A percentile compares a stretch with the other conserved stretches of the same genome.
Evolutionary conservation across 1,140 invertebrate genomes (phyloP).

Genomic region (Drosophila quadrilineata): DNA sequence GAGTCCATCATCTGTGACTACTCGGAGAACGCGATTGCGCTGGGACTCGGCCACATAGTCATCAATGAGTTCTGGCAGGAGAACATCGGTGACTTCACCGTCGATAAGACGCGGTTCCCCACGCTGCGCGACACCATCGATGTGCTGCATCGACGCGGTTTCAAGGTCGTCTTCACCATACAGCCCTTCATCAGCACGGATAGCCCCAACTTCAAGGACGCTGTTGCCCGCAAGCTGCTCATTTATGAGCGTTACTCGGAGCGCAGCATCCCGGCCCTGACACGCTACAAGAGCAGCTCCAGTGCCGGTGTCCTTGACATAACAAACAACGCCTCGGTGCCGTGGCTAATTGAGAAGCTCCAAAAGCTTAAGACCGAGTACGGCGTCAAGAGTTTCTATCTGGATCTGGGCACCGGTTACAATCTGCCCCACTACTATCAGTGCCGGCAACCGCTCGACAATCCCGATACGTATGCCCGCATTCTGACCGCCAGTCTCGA

Average conservation of each 20-base stretch:
- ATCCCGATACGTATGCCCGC: constrained; percentile 91
- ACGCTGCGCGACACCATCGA: constrained; percentile 89
- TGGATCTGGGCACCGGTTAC: constrained; percentile 93
- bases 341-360: constrained; percentile 91
- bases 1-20: constrained; percentile 90
- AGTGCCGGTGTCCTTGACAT: constrained; percentile 92
- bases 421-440: constrained; percentile 93
- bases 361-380: constrained; percentile 87
- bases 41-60: constrained; percentile 90
- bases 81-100: constrained; percentile 88
- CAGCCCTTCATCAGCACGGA: constrained; percentile 94
- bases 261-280: constrained; percentile 88
- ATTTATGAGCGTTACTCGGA: constrained; percentile 88
- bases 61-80: constrained; percentile 93
- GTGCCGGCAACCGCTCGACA: constrained; percentile 87
- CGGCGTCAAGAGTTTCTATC: constrained; percentile 93
- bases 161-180: constrained; percentile 91
- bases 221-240: constrained; percentile 87
- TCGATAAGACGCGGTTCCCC: constrained; percentile 88
- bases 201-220: constrained; percentile 89
- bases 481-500: constrained; percentile 87
- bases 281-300: constrained; percentile 88
- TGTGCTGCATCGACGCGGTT: constrained; percentile 91
- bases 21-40: constrained; percentile 89
- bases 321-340: constrained; percentile 89